A percentile compares a stretch with the other conserved stretches of the same genome.
These are phyloP conservation scores for Hemibagrus wyckioides DNA, from an alignment of 2,113 vertebrate species.

Conservation along the genomic window DNA sequence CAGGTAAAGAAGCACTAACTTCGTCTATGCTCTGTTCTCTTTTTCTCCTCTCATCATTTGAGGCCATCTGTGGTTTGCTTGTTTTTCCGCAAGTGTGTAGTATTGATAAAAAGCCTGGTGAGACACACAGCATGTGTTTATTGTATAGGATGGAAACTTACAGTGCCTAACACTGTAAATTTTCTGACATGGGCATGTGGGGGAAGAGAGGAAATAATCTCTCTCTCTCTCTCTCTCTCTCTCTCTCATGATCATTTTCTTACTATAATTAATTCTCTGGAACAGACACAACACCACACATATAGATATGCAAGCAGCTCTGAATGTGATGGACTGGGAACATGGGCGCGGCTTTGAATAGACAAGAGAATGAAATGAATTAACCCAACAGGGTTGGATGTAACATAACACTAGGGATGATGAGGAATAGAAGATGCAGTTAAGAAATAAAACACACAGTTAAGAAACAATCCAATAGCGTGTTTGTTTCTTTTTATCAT, in stretches of 20 bases:
- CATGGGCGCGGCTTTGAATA: not conserved
- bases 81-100: conserved; percentile 12
- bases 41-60: conserved; percentile 7
- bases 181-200: conserved; percentile 14
- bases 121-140: conserved; percentile 42
- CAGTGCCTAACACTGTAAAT: conserved; percentile 7
- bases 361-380: not conserved
- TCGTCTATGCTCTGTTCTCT: conserved; percentile 5
- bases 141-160: conserved; percentile 7
- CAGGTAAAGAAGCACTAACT: not conserved
- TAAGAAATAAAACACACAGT: not conserved
- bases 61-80: conserved; percentile 36
- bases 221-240: conserved; percentile 45
- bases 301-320: not conserved
- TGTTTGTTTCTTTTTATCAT: not conserved
- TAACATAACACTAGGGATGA: not conserved
- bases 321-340: not conserved
- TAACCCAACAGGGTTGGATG: not conserved
- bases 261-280: not conserved
- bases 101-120: conserved; percentile 15
- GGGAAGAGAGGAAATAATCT: not conserved
- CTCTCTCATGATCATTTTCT: not conserved
- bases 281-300: not conserved
- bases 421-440: not conserved
- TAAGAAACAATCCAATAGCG: not conserved